Evolutionary conservation across 2,888 invertebrate species (phyloP).

Genomic region (Gnatocerus cornutus): DNA sequence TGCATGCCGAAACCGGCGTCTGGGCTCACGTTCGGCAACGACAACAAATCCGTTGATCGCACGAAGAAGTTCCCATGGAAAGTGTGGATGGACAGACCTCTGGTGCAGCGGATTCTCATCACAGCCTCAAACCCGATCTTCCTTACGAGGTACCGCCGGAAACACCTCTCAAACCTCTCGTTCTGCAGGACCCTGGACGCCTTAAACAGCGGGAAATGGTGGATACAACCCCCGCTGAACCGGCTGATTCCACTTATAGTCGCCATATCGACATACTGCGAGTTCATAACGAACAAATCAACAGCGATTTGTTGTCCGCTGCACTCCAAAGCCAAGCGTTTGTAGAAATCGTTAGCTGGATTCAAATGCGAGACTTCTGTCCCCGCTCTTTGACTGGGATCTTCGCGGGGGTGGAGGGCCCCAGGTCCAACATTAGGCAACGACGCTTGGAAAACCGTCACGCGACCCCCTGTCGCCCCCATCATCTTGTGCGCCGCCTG

Average conservation of each 20-base stretch:
- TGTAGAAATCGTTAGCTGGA: conserved; percentile 98
- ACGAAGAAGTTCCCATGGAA: conserved; percentile 99
- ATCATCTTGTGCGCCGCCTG: conserved; percentile 94
- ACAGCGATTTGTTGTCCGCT: conserved; percentile 97
- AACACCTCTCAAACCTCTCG: conserved; percentile 82
- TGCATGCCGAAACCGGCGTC: conserved; percentile 99
- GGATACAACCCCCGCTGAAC: conserved; percentile 94
- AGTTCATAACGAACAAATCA: conserved; percentile 94
- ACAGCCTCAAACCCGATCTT: conserved; percentile 99
- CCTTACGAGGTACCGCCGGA: conserved; percentile 92
- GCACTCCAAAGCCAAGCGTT: conserved; percentile 95
- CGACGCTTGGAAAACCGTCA: conserved; percentile 95
- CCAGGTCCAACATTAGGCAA: conserved; percentile 93
- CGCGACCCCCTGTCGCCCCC: conserved; percentile 93
- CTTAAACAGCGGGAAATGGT: conserved; percentile 93
- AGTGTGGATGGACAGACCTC: conserved; percentile 95
- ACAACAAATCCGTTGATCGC: conserved; percentile 95
- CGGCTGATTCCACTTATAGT: conserved; percentile 94
- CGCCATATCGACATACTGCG: conserved; percentile 95
- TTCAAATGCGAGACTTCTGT: conserved; percentile 91
- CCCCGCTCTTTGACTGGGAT: conserved; percentile 87
- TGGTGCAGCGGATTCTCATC: conserved; percentile 95
- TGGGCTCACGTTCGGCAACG: conserved; percentile 97
- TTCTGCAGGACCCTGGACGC: conserved; percentile 80
- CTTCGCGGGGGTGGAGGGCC: conserved; percentile 87